These are phyloP conservation scores for Littorina saxatilis DNA, from an alignment of 1,140 invertebrate species.

Conservation along the genomic window DNA sequence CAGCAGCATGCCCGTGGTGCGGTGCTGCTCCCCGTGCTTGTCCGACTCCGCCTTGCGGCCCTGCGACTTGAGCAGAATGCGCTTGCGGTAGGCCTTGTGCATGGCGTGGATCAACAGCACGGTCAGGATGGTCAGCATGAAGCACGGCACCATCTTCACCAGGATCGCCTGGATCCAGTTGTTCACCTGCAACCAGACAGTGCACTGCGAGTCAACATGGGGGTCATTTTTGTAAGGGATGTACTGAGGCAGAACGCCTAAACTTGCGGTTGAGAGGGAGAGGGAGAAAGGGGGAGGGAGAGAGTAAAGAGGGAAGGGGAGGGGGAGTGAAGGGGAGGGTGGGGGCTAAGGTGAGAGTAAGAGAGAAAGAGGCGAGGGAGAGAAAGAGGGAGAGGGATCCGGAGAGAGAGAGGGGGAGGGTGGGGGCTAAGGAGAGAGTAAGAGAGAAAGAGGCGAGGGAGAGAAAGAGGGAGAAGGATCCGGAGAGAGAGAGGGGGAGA, in stretches of 20 bases:
- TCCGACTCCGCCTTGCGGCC: conserved; percentile 70
- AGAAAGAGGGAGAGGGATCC: no score
- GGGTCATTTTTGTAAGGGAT: no score
- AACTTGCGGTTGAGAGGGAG: no score
- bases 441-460: conserved; percentile 30
- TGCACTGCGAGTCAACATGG: no score
- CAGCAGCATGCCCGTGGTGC: conserved; percentile 93
- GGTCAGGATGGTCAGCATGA: conserved; percentile 76
- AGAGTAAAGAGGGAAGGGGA: no score
- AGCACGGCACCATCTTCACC: conserved; percentile 76
- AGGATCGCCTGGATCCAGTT: conserved; percentile 71
- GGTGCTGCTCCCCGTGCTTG: conserved; percentile 80
- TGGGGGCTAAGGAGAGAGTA: conserved; percentile 37
- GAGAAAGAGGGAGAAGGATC: conserved; percentile 36
- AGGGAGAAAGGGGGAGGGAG: no score
- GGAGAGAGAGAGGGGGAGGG: neutral
- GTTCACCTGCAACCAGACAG: conserved; percentile 53
- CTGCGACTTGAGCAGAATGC: conserved; percentile 67
- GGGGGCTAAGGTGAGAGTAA: no score
- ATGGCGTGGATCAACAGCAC: conserved; percentile 75
- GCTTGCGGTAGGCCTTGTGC: conserved; percentile 74
- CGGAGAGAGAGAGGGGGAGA: conserved; percentile 39
- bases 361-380: no score
- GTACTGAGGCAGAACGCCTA: no score
- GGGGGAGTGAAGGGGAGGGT: no score